These are phyloP conservation scores for Limnephilus rhombicus DNA, from an alignment of 2,888 invertebrate species.

Conservation along the genomic window DNA sequence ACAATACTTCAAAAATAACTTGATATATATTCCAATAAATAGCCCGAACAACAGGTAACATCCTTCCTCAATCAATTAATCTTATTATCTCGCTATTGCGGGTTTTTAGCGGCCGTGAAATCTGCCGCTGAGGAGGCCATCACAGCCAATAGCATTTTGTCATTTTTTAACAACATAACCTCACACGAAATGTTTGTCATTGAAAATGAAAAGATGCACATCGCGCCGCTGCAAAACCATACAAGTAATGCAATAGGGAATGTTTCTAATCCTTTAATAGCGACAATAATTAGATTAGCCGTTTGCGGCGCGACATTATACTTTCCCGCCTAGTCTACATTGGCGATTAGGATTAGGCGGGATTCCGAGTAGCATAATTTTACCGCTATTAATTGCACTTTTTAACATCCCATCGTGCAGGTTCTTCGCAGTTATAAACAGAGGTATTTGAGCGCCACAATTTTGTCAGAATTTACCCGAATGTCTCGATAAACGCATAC, in stretches of 20 bases:
- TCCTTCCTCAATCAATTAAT: constrained; percentile 9
- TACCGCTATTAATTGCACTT: constrained; percentile 17
- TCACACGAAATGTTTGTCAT: constrained; percentile 58
- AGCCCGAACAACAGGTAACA: constrained; percentile 48
- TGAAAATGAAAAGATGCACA: constrained; percentile 55
- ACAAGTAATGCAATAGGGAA: constrained; percentile 49
- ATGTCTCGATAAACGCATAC: not conserved
- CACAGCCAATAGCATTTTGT: constrained; percentile 60
- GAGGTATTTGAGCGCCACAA: not conserved
- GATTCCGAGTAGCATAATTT: constrained; percentile 24
- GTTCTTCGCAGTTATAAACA: not conserved
- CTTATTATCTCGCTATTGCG: not conserved
- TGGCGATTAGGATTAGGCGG: constrained; percentile 13
- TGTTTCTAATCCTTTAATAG: constrained; percentile 39
- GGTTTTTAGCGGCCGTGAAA: constrained; percentile 38
- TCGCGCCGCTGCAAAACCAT: constrained; percentile 50
- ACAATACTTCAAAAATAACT: constrained; percentile 43
- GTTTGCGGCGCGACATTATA: not conserved
- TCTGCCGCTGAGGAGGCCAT: constrained; percentile 55
- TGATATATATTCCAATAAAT: constrained; percentile 30
- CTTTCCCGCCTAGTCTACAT: not conserved
- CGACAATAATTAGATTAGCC: constrained; percentile 55
- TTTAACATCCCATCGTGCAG: not conserved
- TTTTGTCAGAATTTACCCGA: not conserved
- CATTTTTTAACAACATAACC: constrained; percentile 62